phyloP scores from a whole-genome alignment of 1,140 invertebrate genomes.

The Pantala flavescens region DNA sequence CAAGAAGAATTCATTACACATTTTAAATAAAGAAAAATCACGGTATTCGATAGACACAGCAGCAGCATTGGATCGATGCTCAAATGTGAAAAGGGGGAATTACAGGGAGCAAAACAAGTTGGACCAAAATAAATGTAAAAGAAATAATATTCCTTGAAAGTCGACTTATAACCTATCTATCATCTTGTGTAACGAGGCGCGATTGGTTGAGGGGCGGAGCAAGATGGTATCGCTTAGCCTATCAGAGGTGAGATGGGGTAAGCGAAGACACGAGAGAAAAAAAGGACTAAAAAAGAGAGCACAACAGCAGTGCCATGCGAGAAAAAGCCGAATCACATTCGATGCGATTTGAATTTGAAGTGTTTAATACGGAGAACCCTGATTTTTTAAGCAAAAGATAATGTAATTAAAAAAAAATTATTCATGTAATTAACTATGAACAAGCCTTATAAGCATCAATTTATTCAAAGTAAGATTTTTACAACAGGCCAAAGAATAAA shows the following conservation, averaged over 20 bases:
- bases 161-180: slow-evolving; percentile 10
- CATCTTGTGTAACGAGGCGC: background rate
- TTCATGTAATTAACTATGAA: too few species aligned
- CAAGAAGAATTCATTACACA: too few species aligned
- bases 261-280: background rate
- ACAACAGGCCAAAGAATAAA: too few species aligned
- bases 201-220: slow-evolving; percentile 5
- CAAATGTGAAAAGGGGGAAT: background rate
- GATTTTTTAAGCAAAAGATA: too few species aligned
- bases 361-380: too few species aligned
- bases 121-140: background rate
- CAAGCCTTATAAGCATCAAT: too few species aligned
- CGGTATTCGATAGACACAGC: background rate
- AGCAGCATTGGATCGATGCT: background rate
- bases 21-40: background rate
- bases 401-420: too few species aligned
- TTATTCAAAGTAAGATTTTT: too few species aligned
- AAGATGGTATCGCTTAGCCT: slow-evolving; percentile 8
- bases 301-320: background rate
- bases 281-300: background rate
- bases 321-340: background rate
- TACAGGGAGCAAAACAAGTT: background rate
- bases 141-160: background rate
- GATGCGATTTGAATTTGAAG: too few species aligned
- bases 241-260: slow-evolving; percentile 4